Conservation (phyloP, 2,113 vertebrate species). For the Zapus hudsonius region DNA sequence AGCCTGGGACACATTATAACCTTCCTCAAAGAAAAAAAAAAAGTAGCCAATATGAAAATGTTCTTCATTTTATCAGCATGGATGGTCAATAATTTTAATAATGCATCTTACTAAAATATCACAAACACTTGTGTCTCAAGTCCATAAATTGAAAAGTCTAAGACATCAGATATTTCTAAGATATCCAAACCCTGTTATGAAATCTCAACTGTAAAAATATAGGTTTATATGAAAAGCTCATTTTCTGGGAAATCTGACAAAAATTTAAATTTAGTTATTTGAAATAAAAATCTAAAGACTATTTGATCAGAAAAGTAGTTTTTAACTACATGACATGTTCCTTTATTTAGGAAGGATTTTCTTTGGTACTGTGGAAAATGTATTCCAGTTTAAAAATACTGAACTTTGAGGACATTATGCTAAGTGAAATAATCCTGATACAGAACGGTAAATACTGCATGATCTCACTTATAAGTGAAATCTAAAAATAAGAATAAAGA, state of each 20-base stretch:
- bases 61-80: background rate
- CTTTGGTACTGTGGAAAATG: background rate
- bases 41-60: background rate
- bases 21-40: too few relatives aligned
- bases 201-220: background rate
- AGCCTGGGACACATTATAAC: too few relatives aligned
- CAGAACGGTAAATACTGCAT: background rate
- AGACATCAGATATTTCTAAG: background rate
- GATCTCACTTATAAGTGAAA: background rate
- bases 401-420: background rate
- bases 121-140: background rate
- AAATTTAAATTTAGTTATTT: slow-evolving; percentile 31
- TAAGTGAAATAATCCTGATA: background rate
- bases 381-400: slow-evolving; percentile 32
- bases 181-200: background rate
- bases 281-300: slow-evolving; percentile 21
- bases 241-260: background rate
- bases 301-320: slow-evolving; percentile 16
- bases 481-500: background rate
- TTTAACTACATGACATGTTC: background rate
- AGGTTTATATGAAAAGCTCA: background rate
- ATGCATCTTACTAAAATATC: slow-evolving; percentile 3
- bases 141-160: slow-evolving; percentile 23
- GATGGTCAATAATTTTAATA: background rate
- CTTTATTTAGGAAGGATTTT: background rate